phyloP scores from a whole-genome alignment of 1,140 invertebrate species.

The Linepithema humile region DNA sequence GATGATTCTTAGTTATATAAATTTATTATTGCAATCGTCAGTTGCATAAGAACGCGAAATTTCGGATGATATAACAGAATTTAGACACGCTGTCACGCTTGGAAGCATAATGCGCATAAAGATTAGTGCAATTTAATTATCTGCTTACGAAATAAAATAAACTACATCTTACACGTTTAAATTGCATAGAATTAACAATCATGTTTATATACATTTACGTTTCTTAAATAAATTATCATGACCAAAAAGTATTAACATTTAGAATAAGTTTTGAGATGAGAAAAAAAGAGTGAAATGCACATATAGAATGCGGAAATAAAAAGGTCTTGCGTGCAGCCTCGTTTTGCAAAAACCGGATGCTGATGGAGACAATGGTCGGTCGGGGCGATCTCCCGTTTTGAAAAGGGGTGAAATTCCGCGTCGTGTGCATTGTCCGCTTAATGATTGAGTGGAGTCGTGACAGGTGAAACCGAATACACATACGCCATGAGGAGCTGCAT shows the following conservation, averaged over 20 bases:
- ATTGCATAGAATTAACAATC: neutral
- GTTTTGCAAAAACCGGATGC: slow-evolving; percentile 79
- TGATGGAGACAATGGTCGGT: slow-evolving; percentile 63
- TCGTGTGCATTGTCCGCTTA: slow-evolving; percentile 77
- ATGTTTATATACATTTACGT: neutral
- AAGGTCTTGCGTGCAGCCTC: neutral
- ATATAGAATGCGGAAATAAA: neutral
- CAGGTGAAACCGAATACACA: slow-evolving; percentile 81
- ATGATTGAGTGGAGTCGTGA: slow-evolving; percentile 82
- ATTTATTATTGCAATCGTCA: neutral
- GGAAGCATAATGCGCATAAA: neutral
- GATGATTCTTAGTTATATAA: neutral
- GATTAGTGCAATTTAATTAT: neutral
- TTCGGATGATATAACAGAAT: neutral
- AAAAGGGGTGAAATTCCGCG: slow-evolving; percentile 75
- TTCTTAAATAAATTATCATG: neutral
- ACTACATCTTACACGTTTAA: neutral
- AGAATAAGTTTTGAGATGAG: neutral
- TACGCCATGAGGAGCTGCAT: slow-evolving; percentile 59
- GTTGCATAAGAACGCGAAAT: neutral
- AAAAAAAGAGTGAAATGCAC: neutral
- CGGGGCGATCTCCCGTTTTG: slow-evolving; percentile 74
- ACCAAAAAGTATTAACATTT: neutral
- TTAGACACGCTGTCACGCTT: too few species aligned
- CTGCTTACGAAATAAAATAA: neutral